Evolutionary conservation across 2,797 vertebrate species (phyloP), one percentile per base, ranked within the genome.

Genomic region (Eidolon dupreanum): DNA sequence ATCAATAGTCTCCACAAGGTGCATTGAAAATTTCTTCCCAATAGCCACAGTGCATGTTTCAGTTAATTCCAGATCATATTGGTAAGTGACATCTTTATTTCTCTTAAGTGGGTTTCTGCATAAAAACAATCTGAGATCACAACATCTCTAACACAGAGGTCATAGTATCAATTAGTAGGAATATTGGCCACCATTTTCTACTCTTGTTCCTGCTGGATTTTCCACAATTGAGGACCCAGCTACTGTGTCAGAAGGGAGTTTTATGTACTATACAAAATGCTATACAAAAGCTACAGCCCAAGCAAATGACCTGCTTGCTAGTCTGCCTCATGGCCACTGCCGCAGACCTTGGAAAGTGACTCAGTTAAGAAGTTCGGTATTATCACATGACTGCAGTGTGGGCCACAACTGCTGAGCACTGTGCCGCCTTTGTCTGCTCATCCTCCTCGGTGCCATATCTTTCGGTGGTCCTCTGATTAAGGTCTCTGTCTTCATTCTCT

Each of bases 1-100:
- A 99, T 0, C 99, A 99, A 97, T 99, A 99, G 98, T 98, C 99
- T 99, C 88, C 99, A 99, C 94, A 99, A 99, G 0, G 99, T 99
- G 87, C 99, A 99, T 83, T 99, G 99, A 97, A 99, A 99, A 98
- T 99, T 99, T 78, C 99, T 99, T 5, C 99, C 99, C 86, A 99
- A 95, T 90, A 99, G 99, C 99, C 99, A 99, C 59, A 99, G 99
- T 90, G 99, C 99, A 0, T 99, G 99, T 73, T 99, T 99, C 0
- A 99, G 96, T 99, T 99, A 0, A 99, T 93, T 99, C 99, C 95
- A 98, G 77, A 91, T 99, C 99, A 0, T 99, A 99, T 88, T 99
- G 99, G 36, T 99, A 99, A 94, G 99, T 99, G 59, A 99, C 99
- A 68, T 99, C 99, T 97, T 99, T 99, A 9, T 99, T 99, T 36